Conservation (phyloP, 2,113 vertebrate genomes). For the Calcarius ornatus region DNA sequence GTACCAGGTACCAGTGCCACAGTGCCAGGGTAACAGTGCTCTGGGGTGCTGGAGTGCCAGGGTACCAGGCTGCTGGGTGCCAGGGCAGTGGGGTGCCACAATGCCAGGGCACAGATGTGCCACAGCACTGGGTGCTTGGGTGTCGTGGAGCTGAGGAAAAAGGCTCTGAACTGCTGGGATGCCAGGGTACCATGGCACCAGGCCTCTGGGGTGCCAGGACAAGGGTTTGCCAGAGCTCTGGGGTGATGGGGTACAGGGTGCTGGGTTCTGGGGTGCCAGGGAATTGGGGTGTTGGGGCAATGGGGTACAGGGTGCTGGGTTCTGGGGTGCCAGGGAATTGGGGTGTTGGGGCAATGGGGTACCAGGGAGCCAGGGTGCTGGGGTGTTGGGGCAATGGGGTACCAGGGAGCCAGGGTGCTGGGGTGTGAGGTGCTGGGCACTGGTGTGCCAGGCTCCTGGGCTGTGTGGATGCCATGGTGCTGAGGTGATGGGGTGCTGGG, state of each 20-base stretch:
- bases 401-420: background rate
- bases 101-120: background rate
- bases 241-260: background rate
- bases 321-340: background rate
- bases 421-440: background rate
- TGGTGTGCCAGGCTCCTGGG: background rate
- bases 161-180: background rate
- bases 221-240: background rate
- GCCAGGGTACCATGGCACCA: too few relatives aligned
- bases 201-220: background rate
- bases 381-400: background rate
- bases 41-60: background rate
- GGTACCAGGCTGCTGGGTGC: background rate
- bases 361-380: too few relatives aligned
- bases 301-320: too few relatives aligned
- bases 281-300: background rate
- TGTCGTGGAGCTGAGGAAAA: background rate
- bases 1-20: background rate
- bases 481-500: background rate
- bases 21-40: background rate
- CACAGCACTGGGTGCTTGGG: background rate
- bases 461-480: background rate
- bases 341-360: background rate
- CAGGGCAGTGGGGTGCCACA: background rate
- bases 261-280: background rate